Conservation (phyloP, 2,888 invertebrate genomes). For the Branchellion lobata region DNA sequence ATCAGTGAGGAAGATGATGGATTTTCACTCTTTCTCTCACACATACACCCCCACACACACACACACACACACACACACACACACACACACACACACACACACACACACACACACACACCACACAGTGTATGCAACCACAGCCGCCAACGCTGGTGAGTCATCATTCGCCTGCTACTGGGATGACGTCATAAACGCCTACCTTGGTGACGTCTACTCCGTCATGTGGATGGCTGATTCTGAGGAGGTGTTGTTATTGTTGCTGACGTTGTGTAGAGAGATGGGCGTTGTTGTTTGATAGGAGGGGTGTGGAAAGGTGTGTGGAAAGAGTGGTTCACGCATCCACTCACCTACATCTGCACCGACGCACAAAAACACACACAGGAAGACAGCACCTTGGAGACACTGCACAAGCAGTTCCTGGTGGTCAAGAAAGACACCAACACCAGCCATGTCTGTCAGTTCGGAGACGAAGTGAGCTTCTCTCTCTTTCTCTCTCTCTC, state of each 20-base stretch:
- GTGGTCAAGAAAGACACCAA: constrained; percentile 66
- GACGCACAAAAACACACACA: no score
- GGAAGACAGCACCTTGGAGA: constrained; percentile 65
- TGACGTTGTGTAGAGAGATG: no score
- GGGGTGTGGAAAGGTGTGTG: not conserved
- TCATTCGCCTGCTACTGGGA: constrained; percentile 69
- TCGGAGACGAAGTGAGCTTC: constrained; percentile 65
- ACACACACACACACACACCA: not conserved
- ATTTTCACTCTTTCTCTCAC: no score
- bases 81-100: no score
- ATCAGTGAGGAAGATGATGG: no score
- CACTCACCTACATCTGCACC: no score
- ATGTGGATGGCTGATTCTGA: constrained; percentile 70
- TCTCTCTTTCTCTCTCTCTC: no score
- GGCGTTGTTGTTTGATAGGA: no score
- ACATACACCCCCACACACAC: no score
- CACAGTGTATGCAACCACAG: constrained; percentile 66
- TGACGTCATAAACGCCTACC: constrained; percentile 63
- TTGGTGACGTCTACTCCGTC: constrained; percentile 69
- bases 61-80: no score
- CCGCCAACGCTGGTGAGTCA: constrained; percentile 67
- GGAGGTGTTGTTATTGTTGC: no score
- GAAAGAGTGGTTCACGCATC: not conserved
- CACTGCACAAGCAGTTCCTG: constrained; percentile 65
- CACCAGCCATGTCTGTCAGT: constrained; percentile 68